Percentiles rank a stretch among this genome's conserved stretches.
These are phyloP conservation scores for Leucopternis melanops DNA, from an alignment of 2,113 vertebrate genomes.

Conservation along the genomic window DNA sequence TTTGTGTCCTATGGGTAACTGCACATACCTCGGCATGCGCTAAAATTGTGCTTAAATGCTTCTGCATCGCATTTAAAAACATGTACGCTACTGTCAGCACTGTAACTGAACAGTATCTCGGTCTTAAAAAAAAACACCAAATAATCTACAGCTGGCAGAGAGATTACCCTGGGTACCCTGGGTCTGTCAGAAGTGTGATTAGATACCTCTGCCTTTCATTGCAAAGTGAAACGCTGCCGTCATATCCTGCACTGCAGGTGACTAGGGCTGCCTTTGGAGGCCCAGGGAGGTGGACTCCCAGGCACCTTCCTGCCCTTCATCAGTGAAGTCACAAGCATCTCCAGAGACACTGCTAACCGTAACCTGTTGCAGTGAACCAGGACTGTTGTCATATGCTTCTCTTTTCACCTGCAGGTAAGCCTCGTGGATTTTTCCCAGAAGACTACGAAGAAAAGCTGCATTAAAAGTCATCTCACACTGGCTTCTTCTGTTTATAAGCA, in stretches of 20 bases:
- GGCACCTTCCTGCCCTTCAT: neutral
- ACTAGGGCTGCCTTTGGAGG: neutral
- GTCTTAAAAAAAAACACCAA: neutral
- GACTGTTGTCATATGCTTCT: neutral
- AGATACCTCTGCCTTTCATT: neutral
- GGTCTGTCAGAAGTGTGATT: neutral
- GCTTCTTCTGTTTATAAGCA: neutral
- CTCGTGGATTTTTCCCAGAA: neutral
- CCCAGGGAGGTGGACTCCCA: neutral
- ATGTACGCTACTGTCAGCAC: neutral
- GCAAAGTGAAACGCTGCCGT: neutral
- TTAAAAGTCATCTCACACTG: neutral
- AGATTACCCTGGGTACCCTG: neutral
- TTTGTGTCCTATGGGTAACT: neutral
- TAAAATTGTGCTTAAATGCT: neutral
- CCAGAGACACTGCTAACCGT: neutral
- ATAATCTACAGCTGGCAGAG: neutral
- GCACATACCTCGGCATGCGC: accelerated
- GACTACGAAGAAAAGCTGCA: neutral
- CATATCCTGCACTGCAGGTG: neutral
- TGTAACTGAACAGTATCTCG: neutral
- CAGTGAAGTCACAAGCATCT: accelerated
- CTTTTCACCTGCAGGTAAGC: neutral
- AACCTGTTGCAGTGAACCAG: neutral
- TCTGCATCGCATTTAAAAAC: neutral